Conservation (phyloP, 2,113 vertebrate species). For the Colistium nudipinnis region DNA sequence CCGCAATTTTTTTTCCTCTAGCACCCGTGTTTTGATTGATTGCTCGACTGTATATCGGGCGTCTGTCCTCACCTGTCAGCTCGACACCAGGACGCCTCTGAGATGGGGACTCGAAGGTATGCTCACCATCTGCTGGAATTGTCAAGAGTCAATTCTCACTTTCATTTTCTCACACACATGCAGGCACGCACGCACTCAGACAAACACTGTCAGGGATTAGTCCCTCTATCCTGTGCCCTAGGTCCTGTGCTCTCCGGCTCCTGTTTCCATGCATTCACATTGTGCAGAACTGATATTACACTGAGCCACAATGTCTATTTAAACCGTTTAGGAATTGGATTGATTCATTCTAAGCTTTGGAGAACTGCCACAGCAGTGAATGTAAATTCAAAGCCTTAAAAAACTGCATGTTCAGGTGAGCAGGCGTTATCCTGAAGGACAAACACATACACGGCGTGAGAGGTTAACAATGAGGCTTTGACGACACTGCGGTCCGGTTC, state of each 20-base stretch:
- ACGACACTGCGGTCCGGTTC: background rate
- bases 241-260: slow-evolving; percentile 42
- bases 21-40: background rate
- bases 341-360: background rate
- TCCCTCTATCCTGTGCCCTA: slow-evolving; percentile 43
- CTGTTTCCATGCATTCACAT: slow-evolving; percentile 32
- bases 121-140: too few relatives aligned
- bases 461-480: background rate
- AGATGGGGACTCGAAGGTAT: too few relatives aligned
- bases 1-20: background rate
- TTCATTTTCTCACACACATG: too few relatives aligned
- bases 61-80: slow-evolving; percentile 78
- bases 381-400: too few relatives aligned
- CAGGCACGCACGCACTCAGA: too few relatives aligned
- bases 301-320: background rate
- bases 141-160: too few relatives aligned
- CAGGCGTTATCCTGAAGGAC: background rate
- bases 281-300: slow-evolving; percentile 8
- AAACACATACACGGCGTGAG: background rate
- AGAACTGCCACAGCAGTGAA: background rate
- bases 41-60: background rate
- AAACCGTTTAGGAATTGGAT: background rate
- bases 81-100: slow-evolving; percentile 82
- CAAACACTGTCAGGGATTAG: slow-evolving; percentile 35
- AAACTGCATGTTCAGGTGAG: background rate